Conservation (phyloP, 1,140 invertebrate genomes). For the Melipona quadrifasciata region DNA sequence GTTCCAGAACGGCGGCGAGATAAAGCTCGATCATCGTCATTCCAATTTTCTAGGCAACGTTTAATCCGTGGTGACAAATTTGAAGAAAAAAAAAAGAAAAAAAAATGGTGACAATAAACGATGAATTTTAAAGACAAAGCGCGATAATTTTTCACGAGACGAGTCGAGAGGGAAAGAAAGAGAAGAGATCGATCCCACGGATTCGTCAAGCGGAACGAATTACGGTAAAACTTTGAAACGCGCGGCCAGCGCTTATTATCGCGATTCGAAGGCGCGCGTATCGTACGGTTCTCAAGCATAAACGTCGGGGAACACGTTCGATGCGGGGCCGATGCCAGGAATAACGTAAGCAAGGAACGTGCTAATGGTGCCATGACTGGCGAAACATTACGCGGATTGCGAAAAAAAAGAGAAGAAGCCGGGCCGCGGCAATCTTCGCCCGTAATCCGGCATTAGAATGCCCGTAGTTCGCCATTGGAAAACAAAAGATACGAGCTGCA, state of each 20-base stretch:
- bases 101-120: too few relatives aligned
- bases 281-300: background rate
- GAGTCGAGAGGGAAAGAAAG: too few relatives aligned
- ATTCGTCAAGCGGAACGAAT: background rate
- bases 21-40: background rate
- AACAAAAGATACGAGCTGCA: slow-evolving; percentile 17
- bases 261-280: background rate
- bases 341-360: slow-evolving; percentile 9
- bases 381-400: slow-evolving; percentile 31
- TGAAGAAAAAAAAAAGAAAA: too few relatives aligned
- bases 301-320: background rate
- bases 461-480: slow-evolving; percentile 24
- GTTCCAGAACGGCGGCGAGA: background rate
- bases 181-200: too few relatives aligned
- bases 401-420: slow-evolving; percentile 11
- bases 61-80: too few relatives aligned
- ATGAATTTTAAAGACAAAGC: too few relatives aligned
- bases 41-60: too few relatives aligned
- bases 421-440: slow-evolving; percentile 3
- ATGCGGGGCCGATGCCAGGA: background rate
- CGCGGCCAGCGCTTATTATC: background rate
- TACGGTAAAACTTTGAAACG: background rate
- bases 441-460: slow-evolving; percentile 37
- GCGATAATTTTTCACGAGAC: too few relatives aligned
- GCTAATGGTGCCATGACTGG: slow-evolving; percentile 14